Evolutionary conservation across 2,888 invertebrate genomes (phyloP).

Genomic region (Himalopsyche tibetana): DNA sequence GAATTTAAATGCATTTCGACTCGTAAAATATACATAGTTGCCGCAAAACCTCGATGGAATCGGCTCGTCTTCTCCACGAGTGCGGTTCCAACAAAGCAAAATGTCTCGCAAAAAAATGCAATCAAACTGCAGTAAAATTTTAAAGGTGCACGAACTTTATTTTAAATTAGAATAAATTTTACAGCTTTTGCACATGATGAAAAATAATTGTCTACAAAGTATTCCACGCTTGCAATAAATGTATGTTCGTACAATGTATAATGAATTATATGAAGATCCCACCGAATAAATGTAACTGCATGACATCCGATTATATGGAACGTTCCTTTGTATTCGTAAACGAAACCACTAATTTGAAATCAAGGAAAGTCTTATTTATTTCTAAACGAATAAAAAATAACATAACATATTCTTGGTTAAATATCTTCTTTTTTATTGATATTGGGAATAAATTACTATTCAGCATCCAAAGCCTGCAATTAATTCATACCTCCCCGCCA

Average conservation of each 20-base stretch:
- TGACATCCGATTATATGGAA: too few species aligned
- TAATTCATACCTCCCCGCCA: too few species aligned
- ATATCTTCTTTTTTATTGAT: too few species aligned
- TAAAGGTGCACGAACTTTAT: constrained; percentile 41
- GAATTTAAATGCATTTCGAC: constrained; percentile 54
- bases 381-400: too few species aligned
- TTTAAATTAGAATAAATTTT: constrained; percentile 50
- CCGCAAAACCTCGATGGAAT: constrained; percentile 17
- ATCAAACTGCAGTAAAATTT: constrained; percentile 54
- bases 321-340: too few species aligned
- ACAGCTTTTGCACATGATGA: constrained; percentile 27
- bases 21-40: constrained; percentile 62
- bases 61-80: constrained; percentile 6
- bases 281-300: too few species aligned
- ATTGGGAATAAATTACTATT: too few species aligned
- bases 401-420: too few species aligned
- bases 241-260: not conserved
- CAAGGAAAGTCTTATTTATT: too few species aligned
- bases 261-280: too few species aligned
- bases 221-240: not conserved
- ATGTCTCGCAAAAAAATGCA: constrained; percentile 50
- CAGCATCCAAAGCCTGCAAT: too few species aligned
- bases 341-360: too few species aligned
- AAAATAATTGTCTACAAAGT: constrained; percentile 1
- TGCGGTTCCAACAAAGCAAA: constrained; percentile 57